Conservation (phyloP, 2,113 vertebrate genomes). For the Carollia perspicillata region DNA sequence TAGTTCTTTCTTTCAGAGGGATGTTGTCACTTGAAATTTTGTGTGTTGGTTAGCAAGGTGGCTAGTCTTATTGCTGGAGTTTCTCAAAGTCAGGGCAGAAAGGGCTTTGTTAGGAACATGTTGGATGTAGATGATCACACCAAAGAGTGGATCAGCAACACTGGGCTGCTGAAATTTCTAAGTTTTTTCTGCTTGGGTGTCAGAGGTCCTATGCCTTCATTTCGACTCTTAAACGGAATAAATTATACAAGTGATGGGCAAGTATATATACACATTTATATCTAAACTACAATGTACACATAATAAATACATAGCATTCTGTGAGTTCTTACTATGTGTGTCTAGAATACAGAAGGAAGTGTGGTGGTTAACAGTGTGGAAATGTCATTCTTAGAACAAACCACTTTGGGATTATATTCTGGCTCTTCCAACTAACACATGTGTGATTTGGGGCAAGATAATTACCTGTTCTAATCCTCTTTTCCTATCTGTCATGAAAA, state of each 20-base stretch:
- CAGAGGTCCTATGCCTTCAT: background rate
- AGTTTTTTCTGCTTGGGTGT: background rate
- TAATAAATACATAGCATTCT: background rate
- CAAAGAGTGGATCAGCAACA: background rate
- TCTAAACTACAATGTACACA: background rate
- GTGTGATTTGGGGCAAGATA: slow-evolving; percentile 14
- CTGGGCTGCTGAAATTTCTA: slow-evolving; percentile 3
- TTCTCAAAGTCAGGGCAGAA: background rate
- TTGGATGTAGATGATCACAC: background rate
- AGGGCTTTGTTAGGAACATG: background rate
- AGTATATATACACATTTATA: background rate
- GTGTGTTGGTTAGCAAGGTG: background rate
- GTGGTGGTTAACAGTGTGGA: background rate
- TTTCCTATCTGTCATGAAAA: background rate
- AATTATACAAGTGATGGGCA: background rate
- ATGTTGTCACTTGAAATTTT: slow-evolving; percentile 43
- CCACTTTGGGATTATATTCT: slow-evolving; percentile 1
- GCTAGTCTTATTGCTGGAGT: background rate
- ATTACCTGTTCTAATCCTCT: background rate
- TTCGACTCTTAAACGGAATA: slow-evolving; percentile 6
- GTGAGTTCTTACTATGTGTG: background rate
- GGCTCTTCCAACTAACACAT: slow-evolving; percentile 13
- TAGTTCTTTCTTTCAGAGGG: slow-evolving; percentile 24
- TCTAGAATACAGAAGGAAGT: background rate
- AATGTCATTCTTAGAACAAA: background rate